Conservation (phyloP, 2,113 vertebrate species). For the Menidia beryllina region DNA sequence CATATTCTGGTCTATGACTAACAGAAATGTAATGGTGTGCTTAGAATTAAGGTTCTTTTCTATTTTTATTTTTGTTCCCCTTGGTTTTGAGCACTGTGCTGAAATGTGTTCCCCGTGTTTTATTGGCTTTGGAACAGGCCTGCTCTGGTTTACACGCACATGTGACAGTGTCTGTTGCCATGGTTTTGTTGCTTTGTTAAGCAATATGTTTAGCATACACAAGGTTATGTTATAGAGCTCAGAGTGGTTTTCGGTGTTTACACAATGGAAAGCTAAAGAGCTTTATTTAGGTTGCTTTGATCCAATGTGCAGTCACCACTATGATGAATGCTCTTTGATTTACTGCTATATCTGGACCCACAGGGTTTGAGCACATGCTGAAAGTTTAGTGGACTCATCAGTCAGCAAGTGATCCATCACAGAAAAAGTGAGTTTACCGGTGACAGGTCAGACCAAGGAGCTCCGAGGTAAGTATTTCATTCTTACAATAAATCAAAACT, state of each 20-base stretch:
- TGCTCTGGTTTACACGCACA: conserved; percentile 43
- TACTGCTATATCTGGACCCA: conserved; percentile 33
- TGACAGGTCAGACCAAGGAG: neutral
- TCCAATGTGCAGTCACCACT: conserved; percentile 52
- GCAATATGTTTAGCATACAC: conserved; percentile 53
- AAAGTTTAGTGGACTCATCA: conserved; percentile 44
- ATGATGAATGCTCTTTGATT: conserved; percentile 49
- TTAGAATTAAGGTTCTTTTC: too few species aligned
- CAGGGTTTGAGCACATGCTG: conserved; percentile 35
- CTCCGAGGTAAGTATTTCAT: neutral
- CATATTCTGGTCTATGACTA: neutral
- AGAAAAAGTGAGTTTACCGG: neutral
- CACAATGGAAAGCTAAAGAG: conserved; percentile 63
- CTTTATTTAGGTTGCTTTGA: conserved; percentile 63
- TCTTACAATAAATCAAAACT: conserved; percentile 4
- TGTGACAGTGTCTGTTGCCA: conserved; percentile 58
- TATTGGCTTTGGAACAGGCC: conserved; percentile 35
- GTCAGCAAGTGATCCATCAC: conserved; percentile 38
- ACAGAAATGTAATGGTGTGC: conserved; percentile 1
- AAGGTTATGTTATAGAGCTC: conserved; percentile 46
- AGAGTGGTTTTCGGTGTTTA: conserved; percentile 57
- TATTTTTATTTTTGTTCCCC: conserved; percentile 10
- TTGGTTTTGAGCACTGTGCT: conserved; percentile 16
- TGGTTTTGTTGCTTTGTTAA: conserved; percentile 70
- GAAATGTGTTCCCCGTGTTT: conserved; percentile 31